phyloP scores from a whole-genome alignment of 2,113 vertebrate genomes.

The Eulemur rufifrons region DNA sequence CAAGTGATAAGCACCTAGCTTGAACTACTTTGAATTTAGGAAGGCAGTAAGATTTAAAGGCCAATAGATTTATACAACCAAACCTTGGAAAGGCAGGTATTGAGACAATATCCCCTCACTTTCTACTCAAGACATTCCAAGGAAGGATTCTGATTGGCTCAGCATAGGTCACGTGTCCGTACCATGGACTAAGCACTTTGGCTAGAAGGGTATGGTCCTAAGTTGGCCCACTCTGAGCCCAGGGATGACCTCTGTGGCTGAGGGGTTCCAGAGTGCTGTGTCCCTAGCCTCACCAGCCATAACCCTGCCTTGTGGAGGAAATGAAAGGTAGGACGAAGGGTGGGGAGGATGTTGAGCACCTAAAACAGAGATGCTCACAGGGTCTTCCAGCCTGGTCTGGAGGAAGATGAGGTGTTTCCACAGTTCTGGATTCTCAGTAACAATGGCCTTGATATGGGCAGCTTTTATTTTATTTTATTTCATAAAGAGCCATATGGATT shows the following conservation, averaged over 20 bases:
- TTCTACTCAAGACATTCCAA: neutral
- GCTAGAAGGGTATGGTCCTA: neutral
- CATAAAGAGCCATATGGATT: neutral
- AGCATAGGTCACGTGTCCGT: neutral
- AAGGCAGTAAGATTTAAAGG: neutral
- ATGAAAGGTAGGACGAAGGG: neutral
- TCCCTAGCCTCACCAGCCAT: neutral
- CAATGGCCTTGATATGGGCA: neutral
- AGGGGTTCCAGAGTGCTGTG: neutral
- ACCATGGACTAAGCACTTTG: neutral
- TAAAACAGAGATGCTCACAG: neutral
- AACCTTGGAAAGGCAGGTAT: neutral
- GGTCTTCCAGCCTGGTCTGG: neutral
- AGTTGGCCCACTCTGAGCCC: neutral
- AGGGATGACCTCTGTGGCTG: neutral
- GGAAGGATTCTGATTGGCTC: neutral
- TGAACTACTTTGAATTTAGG: conserved; percentile 24
- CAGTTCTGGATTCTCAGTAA: neutral
- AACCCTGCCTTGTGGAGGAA: neutral
- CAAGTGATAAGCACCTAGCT: neutral
- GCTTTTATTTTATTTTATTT: conserved; percentile 14
- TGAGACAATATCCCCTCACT: neutral
- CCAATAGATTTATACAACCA: conserved; percentile 4
- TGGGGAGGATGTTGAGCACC: neutral
- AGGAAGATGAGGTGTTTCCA: neutral